Evolutionary conservation across 2,888 invertebrate genomes (phyloP).

Genomic region (Fragum sueziense): DNA sequence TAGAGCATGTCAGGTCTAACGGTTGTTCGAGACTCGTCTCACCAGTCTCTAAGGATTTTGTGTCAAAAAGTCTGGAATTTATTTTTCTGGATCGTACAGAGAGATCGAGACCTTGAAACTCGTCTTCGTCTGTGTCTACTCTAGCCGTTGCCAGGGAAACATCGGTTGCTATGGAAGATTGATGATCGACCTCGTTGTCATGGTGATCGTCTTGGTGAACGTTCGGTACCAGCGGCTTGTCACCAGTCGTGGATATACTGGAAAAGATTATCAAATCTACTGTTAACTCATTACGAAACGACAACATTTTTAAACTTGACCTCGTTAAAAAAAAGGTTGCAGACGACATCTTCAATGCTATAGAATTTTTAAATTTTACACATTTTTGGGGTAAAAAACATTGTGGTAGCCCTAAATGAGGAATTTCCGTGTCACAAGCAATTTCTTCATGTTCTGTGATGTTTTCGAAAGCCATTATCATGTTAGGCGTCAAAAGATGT

Average conservation of each 20-base stretch:
- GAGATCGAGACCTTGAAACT: slow-evolving; percentile 54
- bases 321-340: too few species aligned
- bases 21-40: slow-evolving; percentile 36
- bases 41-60: slow-evolving; percentile 37
- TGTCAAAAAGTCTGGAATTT: slow-evolving; percentile 48
- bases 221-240: background rate
- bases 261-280: too few species aligned
- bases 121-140: slow-evolving; percentile 51
- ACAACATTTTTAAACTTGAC: too few species aligned
- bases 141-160: slow-evolving; percentile 54
- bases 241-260: slow-evolving; percentile 17
- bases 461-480: too few species aligned
- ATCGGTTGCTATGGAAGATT: slow-evolving; percentile 44
- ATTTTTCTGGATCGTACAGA: slow-evolving; percentile 42
- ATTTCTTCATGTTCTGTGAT: too few species aligned
- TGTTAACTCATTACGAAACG: too few species aligned
- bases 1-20: slow-evolving; percentile 49
- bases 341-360: too few species aligned
- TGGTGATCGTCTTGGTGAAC: slow-evolving; percentile 42
- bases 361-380: too few species aligned
- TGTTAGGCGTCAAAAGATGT: too few species aligned
- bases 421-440: too few species aligned
- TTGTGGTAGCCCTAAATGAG: too few species aligned
- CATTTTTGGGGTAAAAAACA: too few species aligned
- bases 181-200: slow-evolving; percentile 43